Evolutionary conservation across 2,888 invertebrate genomes (phyloP).

Genomic region (Chymomyza amoena): DNA sequence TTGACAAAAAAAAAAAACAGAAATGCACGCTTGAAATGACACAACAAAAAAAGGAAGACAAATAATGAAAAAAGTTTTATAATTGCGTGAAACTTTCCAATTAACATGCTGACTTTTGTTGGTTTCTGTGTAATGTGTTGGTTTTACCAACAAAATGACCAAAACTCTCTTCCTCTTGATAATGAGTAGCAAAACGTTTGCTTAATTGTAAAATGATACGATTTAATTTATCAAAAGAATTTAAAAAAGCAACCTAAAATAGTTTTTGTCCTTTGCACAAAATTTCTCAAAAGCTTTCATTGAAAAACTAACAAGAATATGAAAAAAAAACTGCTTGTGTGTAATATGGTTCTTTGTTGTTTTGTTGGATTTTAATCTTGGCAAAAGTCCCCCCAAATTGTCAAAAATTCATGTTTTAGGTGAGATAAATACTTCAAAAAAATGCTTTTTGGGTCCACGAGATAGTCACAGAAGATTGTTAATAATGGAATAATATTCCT

Average conservation of each 20-base stretch:
- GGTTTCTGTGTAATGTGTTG: conserved; percentile 29
- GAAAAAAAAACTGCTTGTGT: no score
- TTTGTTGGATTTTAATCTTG: no score
- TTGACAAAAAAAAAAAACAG: neutral
- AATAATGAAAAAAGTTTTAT: conserved; percentile 73
- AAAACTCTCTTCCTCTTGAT: neutral
- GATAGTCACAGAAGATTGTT: conserved; percentile 66
- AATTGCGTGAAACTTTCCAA: conserved; percentile 72
- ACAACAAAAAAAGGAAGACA: conserved; percentile 16
- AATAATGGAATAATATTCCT: no score
- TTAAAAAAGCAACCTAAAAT: neutral
- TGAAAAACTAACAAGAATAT: no score
- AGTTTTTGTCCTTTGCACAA: no score
- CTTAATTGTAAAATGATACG: neutral
- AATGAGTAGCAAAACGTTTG: neutral
- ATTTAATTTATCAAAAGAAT: neutral
- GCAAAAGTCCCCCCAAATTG: conserved; percentile 99
- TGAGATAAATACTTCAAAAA: no score
- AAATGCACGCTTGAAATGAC: conserved; percentile 33
- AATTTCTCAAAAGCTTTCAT: no score
- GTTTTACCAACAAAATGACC: neutral
- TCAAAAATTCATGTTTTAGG: conserved; percentile 98
- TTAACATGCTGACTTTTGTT: conserved; percentile 56
- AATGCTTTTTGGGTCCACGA: conserved; percentile 94
- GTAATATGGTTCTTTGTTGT: no score